These are phyloP conservation scores for Polymixis lichenea DNA, from an alignment of 2,888 invertebrate species.

Conservation along the genomic window DNA sequence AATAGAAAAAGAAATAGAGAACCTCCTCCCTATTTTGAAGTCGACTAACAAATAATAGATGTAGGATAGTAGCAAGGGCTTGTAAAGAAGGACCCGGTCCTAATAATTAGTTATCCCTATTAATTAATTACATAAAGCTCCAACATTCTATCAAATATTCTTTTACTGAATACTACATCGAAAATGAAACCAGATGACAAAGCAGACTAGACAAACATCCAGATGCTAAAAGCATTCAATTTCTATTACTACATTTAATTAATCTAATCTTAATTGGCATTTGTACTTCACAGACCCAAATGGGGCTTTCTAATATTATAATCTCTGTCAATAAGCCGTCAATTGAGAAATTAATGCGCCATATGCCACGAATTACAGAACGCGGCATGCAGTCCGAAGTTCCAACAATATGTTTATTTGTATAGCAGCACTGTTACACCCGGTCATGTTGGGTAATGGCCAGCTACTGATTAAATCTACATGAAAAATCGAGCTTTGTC, in stretches of 20 bases:
- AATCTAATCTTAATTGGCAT: conserved; percentile 60
- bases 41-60: not conserved
- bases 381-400: conserved; percentile 57
- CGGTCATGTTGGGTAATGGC: conserved; percentile 62
- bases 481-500: conserved; percentile 84
- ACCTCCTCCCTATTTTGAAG: no score
- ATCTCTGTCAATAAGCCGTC: conserved; percentile 57
- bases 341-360: conserved; percentile 66
- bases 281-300: conserved; percentile 43
- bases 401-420: conserved; percentile 68
- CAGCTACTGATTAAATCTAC: conserved; percentile 85
- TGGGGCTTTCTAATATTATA: conserved; percentile 49
- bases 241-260: conserved; percentile 29
- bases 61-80: no score
- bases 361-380: conserved; percentile 70
- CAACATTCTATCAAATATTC: no score
- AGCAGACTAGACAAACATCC: conserved; percentile 3
- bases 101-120: no score
- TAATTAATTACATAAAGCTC: no score
- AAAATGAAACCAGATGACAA: conserved; percentile 11
- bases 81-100: not conserved
- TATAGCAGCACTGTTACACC: conserved; percentile 53
- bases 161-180: no score
- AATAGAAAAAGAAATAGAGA: no score
- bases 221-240: conserved; percentile 50